Evolutionary conservation across 2,113 vertebrate genomes (phyloP).

Genomic region (Mystacornis crossleyi): DNA sequence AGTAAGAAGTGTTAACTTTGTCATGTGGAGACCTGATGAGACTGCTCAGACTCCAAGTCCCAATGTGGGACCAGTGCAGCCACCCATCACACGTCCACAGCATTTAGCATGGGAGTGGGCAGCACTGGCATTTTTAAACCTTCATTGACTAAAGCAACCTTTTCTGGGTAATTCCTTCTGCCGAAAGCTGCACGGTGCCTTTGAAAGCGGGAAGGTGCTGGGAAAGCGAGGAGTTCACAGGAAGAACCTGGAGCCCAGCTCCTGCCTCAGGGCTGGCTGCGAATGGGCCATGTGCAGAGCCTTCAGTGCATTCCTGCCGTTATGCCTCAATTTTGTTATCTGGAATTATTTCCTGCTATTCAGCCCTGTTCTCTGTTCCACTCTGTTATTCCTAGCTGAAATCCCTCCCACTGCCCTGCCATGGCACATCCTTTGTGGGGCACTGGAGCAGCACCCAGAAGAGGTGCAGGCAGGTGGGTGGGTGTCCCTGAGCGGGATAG

Average conservation of each 20-base stretch:
- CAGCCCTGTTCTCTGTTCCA: not conserved
- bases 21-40: not conserved
- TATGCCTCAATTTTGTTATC: not conserved
- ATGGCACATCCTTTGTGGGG: not conserved
- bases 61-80: accelerated
- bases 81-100: accelerated
- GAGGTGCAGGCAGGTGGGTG: not conserved
- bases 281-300: accelerated
- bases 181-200: accelerated
- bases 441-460: not conserved
- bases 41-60: not conserved
- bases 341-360: conserved; percentile 40
- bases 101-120: not conserved
- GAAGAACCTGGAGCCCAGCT: not conserved
- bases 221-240: not conserved
- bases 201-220: not conserved
- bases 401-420: accelerated
- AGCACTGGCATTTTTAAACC: not conserved
- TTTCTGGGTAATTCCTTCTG: not conserved
- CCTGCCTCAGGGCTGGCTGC: accelerated
- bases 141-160: not conserved
- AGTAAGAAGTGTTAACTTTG: not conserved
- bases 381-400: not conserved
- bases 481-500: accelerated
- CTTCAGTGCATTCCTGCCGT: accelerated